Evolutionary conservation across 1,140 invertebrate species (phyloP).

Genomic region (Eulimnadia texana): DNA sequence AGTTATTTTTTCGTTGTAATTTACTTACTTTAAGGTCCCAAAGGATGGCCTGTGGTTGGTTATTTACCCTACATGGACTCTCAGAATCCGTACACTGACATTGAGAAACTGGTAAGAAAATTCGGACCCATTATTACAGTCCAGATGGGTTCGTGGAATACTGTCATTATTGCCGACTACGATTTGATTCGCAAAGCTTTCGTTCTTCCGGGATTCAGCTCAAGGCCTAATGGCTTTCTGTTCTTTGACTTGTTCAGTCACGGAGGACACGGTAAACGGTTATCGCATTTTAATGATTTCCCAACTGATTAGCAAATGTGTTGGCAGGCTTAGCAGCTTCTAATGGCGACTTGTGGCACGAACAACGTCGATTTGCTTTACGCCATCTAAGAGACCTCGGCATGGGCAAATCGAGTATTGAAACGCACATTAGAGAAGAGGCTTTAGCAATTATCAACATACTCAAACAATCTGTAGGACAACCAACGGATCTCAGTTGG

Average conservation of each 20-base stretch:
- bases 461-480: background rate
- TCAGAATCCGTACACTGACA: background rate
- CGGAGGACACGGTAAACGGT: background rate
- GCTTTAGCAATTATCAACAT: background rate
- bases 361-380: conserved; percentile 52
- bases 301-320: background rate
- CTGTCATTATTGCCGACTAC: conserved; percentile 5
- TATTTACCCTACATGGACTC: conserved; percentile 3
- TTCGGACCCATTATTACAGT: background rate
- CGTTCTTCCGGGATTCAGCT: background rate
- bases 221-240: background rate
- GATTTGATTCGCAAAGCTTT: conserved; percentile 4
- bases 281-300: background rate
- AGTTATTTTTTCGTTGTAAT: too few relatives aligned
- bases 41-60: background rate
- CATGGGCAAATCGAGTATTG: conserved; percentile 34
- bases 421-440: background rate
- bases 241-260: conserved; percentile 5
- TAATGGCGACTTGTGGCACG: conserved; percentile 43
- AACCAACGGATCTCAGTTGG: background rate
- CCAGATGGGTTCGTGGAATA: background rate
- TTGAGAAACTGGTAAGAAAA: background rate
- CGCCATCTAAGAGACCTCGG: conserved; percentile 52
- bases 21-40: conserved; percentile 5
- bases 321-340: conserved; percentile 5